A percentile compares a stretch with the other conserved stretches of the same genome.
Conservation (phyloP, 2,113 vertebrate genomes). For the Naja naja region DNA sequence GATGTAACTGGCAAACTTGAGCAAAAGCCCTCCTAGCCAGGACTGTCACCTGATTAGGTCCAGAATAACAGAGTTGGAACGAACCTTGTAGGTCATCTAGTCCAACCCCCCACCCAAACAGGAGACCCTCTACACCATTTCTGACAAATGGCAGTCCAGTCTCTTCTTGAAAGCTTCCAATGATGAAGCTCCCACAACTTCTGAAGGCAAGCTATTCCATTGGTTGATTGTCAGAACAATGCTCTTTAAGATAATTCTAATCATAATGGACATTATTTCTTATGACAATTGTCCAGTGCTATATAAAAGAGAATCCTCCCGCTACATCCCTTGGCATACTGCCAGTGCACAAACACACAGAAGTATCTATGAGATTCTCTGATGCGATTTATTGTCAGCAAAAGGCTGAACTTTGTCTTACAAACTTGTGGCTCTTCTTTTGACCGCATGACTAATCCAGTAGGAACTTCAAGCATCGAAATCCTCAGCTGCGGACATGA, state of each 20-base stretch:
- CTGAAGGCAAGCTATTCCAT: too few relatives aligned
- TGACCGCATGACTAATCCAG: background rate
- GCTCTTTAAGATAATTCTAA: background rate
- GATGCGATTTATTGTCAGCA: background rate
- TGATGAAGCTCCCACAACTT: too few relatives aligned
- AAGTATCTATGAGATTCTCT: background rate
- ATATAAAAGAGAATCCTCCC: background rate
- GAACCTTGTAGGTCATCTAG: too few relatives aligned
- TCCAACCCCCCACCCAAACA: too few relatives aligned
- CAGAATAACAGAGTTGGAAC: too few relatives aligned
- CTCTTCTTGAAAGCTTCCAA: too few relatives aligned
- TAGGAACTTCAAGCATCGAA: background rate
- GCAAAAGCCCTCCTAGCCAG: background rate
- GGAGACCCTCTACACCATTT: too few relatives aligned
- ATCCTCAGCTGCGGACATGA: background rate
- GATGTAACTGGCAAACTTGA: background rate
- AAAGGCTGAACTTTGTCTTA: background rate
- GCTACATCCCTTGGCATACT: background rate
- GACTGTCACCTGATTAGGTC: background rate
- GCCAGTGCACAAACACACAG: background rate
- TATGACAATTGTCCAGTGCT: background rate
- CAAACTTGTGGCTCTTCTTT: background rate
- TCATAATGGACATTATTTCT: background rate
- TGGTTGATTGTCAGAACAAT: too few relatives aligned
- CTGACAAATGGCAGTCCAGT: too few relatives aligned